Evolutionary conservation across 1,140 invertebrate species (phyloP).

Genomic region (Calephelis virginiensis): DNA sequence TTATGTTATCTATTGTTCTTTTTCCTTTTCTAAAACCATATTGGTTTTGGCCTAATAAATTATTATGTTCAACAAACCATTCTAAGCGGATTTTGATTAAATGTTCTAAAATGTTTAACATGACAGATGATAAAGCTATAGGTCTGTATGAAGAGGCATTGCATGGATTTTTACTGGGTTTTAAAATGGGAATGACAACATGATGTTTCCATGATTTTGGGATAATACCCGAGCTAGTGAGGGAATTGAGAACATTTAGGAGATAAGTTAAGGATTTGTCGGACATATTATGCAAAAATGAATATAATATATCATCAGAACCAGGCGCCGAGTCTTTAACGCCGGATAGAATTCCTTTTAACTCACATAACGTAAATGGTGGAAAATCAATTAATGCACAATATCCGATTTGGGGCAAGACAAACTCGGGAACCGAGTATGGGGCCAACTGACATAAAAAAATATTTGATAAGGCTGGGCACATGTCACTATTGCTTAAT

Average conservation of each 20-base stretch:
- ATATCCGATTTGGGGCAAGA: not conserved
- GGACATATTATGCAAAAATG: slow-evolving; percentile 17
- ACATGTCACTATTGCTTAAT: not conserved
- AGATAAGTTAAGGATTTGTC: not conserved
- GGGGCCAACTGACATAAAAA: slow-evolving; percentile 17
- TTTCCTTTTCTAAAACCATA: slow-evolving; percentile 36
- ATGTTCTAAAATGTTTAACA: slow-evolving; percentile 34
- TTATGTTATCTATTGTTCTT: slow-evolving; percentile 36
- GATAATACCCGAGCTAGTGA: slow-evolving; percentile 18
- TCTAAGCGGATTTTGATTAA: slow-evolving; percentile 35
- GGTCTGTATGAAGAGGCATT: slow-evolving; percentile 31
- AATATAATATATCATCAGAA: slow-evolving; percentile 31
- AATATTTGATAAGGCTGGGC: not conserved
- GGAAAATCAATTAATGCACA: not conserved
- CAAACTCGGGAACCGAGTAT: not conserved
- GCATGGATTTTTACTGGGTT: slow-evolving; percentile 30
- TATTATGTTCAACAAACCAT: slow-evolving; percentile 36
- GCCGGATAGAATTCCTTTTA: slow-evolving; percentile 25
- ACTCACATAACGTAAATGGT: slow-evolving; percentile 15
- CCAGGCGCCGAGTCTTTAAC: slow-evolving; percentile 31
- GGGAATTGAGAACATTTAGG: slow-evolving; percentile 1
- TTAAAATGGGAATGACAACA: slow-evolving; percentile 34
- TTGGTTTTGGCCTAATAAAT: slow-evolving; percentile 27
- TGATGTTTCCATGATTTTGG: slow-evolving; percentile 34
- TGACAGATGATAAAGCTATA: slow-evolving; percentile 34